Evolutionary conservation across 1,140 invertebrate species (phyloP).

Genomic region (Colletes gigas): DNA sequence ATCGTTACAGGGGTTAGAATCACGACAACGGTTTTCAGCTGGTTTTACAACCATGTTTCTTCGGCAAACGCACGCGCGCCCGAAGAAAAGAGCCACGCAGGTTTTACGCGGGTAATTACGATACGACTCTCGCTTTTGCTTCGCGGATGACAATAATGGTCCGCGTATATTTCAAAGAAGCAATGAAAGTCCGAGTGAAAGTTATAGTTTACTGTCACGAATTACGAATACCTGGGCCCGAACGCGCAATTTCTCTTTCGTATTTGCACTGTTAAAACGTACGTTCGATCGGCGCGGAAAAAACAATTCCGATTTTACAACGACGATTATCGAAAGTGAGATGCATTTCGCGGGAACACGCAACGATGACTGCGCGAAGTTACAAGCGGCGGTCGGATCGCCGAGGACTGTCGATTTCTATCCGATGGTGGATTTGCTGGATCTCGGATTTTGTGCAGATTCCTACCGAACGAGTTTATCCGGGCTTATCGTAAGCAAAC

Average conservation of each 20-base stretch:
- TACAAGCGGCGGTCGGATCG: neutral
- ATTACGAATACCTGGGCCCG: slow-evolving; percentile 36
- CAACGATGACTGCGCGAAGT: neutral
- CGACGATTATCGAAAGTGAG: slow-evolving; percentile 33
- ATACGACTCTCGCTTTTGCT: slow-evolving; percentile 52
- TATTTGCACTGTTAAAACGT: slow-evolving; percentile 12
- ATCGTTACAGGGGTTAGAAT: neutral
- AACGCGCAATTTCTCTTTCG: slow-evolving; percentile 55
- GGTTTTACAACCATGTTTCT: neutral
- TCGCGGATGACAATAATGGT: slow-evolving; percentile 33
- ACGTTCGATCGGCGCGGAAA: slow-evolving; percentile 2
- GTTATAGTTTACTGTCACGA: slow-evolving; percentile 47
- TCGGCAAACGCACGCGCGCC: neutral
- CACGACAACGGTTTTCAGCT: neutral
- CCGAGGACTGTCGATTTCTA: slow-evolving; percentile 31
- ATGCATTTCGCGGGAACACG: slow-evolving; percentile 3
- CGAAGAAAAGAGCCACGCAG: neutral
- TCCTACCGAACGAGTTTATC: slow-evolving; percentile 34
- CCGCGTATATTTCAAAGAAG: slow-evolving; percentile 37
- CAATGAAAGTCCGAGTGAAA: slow-evolving; percentile 63
- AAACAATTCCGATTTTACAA: slow-evolving; percentile 3
- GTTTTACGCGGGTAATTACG: slow-evolving; percentile 35
- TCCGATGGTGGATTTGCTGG: slow-evolving; percentile 6
- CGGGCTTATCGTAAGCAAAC: slow-evolving; percentile 37
- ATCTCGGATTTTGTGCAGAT: slow-evolving; percentile 20